These are phyloP conservation scores for Pterostichus niger DNA, from an alignment of 2,888 invertebrate species.

Conservation along the genomic window DNA sequence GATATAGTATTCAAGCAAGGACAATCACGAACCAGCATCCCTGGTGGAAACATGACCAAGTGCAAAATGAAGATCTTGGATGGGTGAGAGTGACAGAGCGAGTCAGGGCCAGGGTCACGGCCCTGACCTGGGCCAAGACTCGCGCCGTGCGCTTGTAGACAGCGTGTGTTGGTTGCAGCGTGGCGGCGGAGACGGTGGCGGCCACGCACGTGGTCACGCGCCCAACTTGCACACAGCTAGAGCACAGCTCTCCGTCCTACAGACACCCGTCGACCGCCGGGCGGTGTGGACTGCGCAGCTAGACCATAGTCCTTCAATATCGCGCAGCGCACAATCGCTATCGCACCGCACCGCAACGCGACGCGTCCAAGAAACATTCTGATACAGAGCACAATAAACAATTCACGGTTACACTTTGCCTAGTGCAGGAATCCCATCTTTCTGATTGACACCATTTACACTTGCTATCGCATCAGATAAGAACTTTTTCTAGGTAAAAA, in stretches of 20 bases:
- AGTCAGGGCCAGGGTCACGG: slow-evolving; percentile 69
- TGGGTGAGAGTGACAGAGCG: slow-evolving; percentile 19
- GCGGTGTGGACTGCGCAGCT: slow-evolving; percentile 16
- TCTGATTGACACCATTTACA: no score
- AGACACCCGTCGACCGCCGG: slow-evolving; percentile 68
- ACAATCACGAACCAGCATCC: no score
- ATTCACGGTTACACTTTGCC: no score
- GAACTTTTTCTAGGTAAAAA: no score
- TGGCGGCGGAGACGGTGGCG: slow-evolving; percentile 48
- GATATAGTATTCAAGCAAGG: no score
- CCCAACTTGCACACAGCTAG: slow-evolving; percentile 68
- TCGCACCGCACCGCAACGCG: no score
- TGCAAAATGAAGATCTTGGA: neutral
- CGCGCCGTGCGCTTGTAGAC: slow-evolving; percentile 67
- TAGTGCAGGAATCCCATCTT: no score
- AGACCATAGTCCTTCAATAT: no score
- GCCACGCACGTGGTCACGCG: slow-evolving; percentile 71
- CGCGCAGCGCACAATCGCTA: no score
- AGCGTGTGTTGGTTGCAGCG: slow-evolving; percentile 68
- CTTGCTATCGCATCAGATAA: no score
- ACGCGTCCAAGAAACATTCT: neutral
- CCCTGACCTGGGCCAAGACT: slow-evolving; percentile 70
- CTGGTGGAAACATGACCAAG: neutral
- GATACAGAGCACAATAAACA: neutral
- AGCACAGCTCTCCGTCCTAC: slow-evolving; percentile 27